These are phyloP conservation scores for Lithosia quadra DNA, from an alignment of 2,888 invertebrate genomes.

Conservation along the genomic window DNA sequence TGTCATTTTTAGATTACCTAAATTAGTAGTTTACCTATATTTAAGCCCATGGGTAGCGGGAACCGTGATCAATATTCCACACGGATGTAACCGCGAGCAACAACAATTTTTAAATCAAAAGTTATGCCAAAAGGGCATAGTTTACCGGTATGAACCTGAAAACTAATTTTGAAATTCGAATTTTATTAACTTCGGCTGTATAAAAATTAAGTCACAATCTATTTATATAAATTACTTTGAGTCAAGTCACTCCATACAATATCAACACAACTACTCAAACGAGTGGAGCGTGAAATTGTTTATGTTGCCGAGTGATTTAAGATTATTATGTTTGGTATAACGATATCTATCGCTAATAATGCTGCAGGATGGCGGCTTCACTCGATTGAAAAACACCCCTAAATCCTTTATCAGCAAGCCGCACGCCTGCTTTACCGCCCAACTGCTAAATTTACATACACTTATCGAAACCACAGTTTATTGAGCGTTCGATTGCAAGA, in stretches of 20 bases:
- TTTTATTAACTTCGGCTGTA: not conserved
- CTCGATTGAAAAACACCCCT: slow-evolving; percentile 72
- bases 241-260: slow-evolving; percentile 28
- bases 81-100: not conserved
- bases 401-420: slow-evolving; percentile 74
- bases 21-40: too few species aligned
- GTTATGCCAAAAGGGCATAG: not conserved
- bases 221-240: slow-evolving; percentile 1
- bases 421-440: slow-evolving; percentile 66
- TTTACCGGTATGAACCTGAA: not conserved
- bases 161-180: not conserved
- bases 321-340: slow-evolving; percentile 45
- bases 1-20: not conserved
- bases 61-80: not conserved
- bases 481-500: slow-evolving; percentile 60
- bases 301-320: slow-evolving; percentile 50
- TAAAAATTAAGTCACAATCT: not conserved
- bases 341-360: slow-evolving; percentile 63
- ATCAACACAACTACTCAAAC: slow-evolving; percentile 31
- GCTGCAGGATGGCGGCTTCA: slow-evolving; percentile 60
- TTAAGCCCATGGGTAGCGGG: too few species aligned
- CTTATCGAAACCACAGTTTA: slow-evolving; percentile 69
- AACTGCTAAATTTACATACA: slow-evolving; percentile 71
- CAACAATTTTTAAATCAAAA: too few species aligned
- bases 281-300: slow-evolving; percentile 39